Evolutionary conservation across 53 echinoderm and acorn worm species (phyloP).

Genomic region (Holothuria leucospilota): DNA sequence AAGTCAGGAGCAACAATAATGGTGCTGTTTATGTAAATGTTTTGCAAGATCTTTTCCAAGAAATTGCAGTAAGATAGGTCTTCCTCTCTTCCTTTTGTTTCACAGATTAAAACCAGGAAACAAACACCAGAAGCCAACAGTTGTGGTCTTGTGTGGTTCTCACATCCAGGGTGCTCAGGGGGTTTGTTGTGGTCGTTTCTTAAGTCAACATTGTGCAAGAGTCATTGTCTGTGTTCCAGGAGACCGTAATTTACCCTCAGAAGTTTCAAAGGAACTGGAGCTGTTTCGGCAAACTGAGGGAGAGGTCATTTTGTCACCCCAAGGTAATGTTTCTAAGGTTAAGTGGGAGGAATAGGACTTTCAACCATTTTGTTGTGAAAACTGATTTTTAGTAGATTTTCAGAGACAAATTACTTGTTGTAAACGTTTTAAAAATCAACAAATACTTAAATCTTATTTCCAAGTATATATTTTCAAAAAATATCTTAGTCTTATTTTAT

Average conservation of each 20-base stretch:
- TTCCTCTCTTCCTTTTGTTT: background rate
- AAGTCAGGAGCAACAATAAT: no score
- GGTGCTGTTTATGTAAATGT: no score
- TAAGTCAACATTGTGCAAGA: conserved; percentile 79
- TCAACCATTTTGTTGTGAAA: no score
- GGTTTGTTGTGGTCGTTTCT: conserved; percentile 85
- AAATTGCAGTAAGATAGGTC: no score
- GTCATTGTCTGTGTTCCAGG: conserved; percentile 83
- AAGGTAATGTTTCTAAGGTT: background rate
- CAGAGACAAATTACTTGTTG: no score
- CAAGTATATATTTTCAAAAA: no score
- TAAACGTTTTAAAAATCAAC: no score
- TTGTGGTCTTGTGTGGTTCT: conserved; percentile 53
- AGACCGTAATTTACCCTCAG: conserved; percentile 66
- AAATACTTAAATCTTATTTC: no score
- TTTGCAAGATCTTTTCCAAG: no score
- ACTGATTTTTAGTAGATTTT: no score
- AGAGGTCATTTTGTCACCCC: conserved; percentile 30
- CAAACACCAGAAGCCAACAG: conserved; percentile 39
- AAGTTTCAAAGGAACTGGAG: conserved; percentile 73
- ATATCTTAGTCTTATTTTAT: no score
- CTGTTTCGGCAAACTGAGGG: conserved; percentile 81
- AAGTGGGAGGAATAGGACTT: no score
- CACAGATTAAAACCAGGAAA: conserved; percentile 36
- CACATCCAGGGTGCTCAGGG: conserved; percentile 97